phyloP scores from a whole-genome alignment of 1,140 invertebrate genomes.

The Drosophila tani region DNA sequence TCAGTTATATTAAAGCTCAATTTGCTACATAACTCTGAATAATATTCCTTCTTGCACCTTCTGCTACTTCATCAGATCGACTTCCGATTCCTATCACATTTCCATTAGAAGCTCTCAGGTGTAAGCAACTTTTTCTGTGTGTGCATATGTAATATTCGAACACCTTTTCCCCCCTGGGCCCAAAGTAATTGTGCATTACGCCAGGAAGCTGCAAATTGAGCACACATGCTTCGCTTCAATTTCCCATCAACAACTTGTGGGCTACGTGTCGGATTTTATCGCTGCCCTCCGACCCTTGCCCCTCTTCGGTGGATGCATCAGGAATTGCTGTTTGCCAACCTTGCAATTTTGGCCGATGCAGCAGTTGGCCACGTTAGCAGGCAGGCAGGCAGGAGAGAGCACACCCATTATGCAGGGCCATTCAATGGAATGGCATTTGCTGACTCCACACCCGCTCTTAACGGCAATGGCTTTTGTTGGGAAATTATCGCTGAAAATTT shows the following conservation, averaged over 20 bases:
- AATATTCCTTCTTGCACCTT: background rate
- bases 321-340: conserved; percentile 43
- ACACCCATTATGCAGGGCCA: conserved; percentile 48
- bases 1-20: no score
- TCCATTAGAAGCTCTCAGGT: conserved; percentile 4
- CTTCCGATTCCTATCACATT: conserved; percentile 3
- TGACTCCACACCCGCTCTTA: conserved; percentile 22
- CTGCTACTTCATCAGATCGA: background rate
- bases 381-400: conserved; percentile 1
- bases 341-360: conserved; percentile 52
- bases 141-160: conserved; percentile 44
- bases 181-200: conserved; percentile 53
- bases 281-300: background rate
- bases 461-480: conserved; percentile 21
- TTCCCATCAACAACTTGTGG: conserved; percentile 50
- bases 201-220: conserved; percentile 48
- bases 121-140: background rate
- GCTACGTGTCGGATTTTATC: conserved; percentile 34
- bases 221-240: conserved; percentile 51
- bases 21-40: background rate
- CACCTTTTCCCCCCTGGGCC: conserved; percentile 10
- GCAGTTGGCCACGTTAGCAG: conserved; percentile 47
- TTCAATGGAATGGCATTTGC: conserved; percentile 49
- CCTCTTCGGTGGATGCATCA: background rate
- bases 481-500: conserved; percentile 47